Evolutionary conservation across 1,140 invertebrate genomes (phyloP).

Genomic region (Heliconius melpomene): DNA sequence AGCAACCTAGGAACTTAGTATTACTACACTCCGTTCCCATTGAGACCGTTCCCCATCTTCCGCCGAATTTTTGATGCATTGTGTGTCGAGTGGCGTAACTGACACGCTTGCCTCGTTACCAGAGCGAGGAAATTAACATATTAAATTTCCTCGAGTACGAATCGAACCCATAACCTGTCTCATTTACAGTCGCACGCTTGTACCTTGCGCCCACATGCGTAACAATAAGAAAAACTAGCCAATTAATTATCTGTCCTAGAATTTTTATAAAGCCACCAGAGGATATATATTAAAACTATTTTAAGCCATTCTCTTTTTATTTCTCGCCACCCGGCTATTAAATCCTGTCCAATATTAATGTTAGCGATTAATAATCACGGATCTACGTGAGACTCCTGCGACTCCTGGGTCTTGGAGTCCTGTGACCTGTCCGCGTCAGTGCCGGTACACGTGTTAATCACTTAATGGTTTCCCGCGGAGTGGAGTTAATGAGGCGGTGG

Average conservation of each 20-base stretch:
- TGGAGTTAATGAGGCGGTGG: conserved; percentile 49
- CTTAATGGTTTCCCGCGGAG: conserved; percentile 10
- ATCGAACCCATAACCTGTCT: too few relatives aligned
- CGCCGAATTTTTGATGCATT: too few relatives aligned
- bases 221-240: not conserved
- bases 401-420: too few relatives aligned
- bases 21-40: too few relatives aligned
- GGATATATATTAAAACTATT: not conserved
- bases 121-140: too few relatives aligned
- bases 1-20: too few relatives aligned
- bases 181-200: too few relatives aligned
- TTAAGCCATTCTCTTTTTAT: not conserved
- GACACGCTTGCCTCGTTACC: too few relatives aligned
- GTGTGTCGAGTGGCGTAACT: too few relatives aligned
- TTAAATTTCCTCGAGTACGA: too few relatives aligned
- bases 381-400: not conserved
- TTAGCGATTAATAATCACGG: conserved; percentile 51
- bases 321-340: conserved; percentile 19
- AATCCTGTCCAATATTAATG: conserved; percentile 39
- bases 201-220: not conserved
- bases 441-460: conserved; percentile 58
- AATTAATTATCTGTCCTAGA: not conserved
- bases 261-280: not conserved
- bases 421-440: not conserved
- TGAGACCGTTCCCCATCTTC: too few relatives aligned